Base-by-base conservation (phyloP, 1,140 invertebrate species). In the Bradynema listronoti region DNA sequence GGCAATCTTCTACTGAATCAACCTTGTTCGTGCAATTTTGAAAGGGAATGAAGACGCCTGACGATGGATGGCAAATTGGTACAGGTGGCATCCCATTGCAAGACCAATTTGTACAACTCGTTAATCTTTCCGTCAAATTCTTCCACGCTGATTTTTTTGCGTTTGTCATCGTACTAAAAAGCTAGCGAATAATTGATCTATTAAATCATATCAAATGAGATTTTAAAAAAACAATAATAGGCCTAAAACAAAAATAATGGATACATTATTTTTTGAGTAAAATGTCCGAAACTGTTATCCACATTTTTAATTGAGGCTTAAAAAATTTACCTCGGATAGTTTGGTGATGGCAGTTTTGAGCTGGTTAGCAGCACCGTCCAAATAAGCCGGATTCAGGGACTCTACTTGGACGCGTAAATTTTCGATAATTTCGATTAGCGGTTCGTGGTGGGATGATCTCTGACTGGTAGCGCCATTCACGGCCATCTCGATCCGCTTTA, bases 1-100 rank as follows among this genome's bases (percentile, higher is more conserved):
- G 9, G n/a, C n/a, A n/a, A n/a, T n/a, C n/a, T n/a, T 39, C n/a
- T 19, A 19, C n/a, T 39, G 19, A 55, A 55, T 4, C 4, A 24
- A 56, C 51, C 49, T 56, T 56, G 55, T 33, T 56, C 55, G 22
- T 56, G 55, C 5, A 56, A 52, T 16, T 56, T 4, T 4, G 51
- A 53, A 7, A 56, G 55, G 22, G 55, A 14, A 22, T 56, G 56
- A 3, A 56, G 30, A 4, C 55, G 49, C 27, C 57, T 56, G n/a
- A 56, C 55, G 4, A 56, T 25, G 4, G 55, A 25, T 14, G 55
- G 55, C 14, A 56, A 6, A 56, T 56, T 53, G 2, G 49, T 11
- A 56, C 52, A 55, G 22, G 52, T 29, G n/a, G 16, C 27, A 16
- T 56, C 55, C 55, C 55, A 56, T 58, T 56, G 11, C 4, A 19